These are phyloP conservation scores for Lithosia quadra DNA, from an alignment of 2,888 invertebrate species.

Conservation along the genomic window DNA sequence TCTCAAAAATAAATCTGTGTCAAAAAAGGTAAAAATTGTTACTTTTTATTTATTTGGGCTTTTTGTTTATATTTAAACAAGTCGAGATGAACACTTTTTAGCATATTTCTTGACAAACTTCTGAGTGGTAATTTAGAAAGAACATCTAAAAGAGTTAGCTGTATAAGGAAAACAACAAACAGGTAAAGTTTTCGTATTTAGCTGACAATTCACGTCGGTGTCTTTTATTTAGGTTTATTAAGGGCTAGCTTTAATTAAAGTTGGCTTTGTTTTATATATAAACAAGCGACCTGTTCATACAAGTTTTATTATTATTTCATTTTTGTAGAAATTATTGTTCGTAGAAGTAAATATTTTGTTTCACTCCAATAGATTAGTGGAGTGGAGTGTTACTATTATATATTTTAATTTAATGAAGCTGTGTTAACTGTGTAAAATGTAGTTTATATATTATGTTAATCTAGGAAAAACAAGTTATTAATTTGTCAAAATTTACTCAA, in stretches of 20 bases:
- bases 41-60: background rate
- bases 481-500: too few relatives aligned
- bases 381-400: background rate
- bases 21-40: too few relatives aligned
- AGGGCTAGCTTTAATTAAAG: slow-evolving; percentile 42
- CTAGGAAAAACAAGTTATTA: too few relatives aligned
- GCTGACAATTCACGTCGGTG: slow-evolving; percentile 38
- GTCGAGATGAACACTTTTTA: background rate
- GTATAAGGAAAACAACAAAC: slow-evolving; percentile 44
- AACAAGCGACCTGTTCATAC: slow-evolving; percentile 26
- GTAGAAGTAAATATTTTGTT: background rate
- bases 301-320: slow-evolving; percentile 26
- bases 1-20: background rate
- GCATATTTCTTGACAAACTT: slow-evolving; percentile 28
- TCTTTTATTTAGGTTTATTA: slow-evolving; percentile 48
- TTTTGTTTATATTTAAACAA: background rate
- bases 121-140: slow-evolving; percentile 41
- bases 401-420: background rate
- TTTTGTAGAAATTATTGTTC: background rate
- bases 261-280: slow-evolving; percentile 31
- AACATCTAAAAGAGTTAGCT: slow-evolving; percentile 34
- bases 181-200: slow-evolving; percentile 51
- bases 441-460: background rate
- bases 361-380: background rate
- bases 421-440: background rate